Evolutionary conservation across 2,113 vertebrate species (phyloP), one percentile per base, ranked within the genome.

Genomic region (Saimiri boliviensis): DNA sequence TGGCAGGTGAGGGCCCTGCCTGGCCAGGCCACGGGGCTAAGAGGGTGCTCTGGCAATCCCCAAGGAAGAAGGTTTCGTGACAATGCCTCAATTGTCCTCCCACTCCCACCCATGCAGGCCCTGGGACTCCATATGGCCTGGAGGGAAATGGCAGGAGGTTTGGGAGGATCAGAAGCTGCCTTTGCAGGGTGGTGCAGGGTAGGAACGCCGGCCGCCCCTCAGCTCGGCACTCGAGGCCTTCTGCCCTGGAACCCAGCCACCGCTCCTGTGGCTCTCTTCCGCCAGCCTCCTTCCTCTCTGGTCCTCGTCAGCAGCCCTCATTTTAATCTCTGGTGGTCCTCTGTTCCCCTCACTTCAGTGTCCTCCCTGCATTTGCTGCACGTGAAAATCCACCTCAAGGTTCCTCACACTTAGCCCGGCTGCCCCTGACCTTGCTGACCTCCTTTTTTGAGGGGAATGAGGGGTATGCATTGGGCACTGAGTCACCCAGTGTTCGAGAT

Each of bases 171-270:
- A 9, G 49, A 45, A 82, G 73, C 40, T 42, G 17, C 9, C 73
- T 20, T 9, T 37, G 10, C 4, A 73, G 86, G 71, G 19, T 1
- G 2, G 1, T 8, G 7, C 32, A 1, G 25, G 84, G 68, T 71
- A 32, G 74, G 58, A 52, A 63, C n/a, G 84, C 92, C 86, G 89
- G 94, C 63, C 68, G 35, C 45, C 47, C 74, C 86, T 92, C n/a
- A 32, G 84, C 74, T 71, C 32, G 0, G 54, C 63, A 9, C 73
- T 96, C 1, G 0, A 87, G 93, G 87, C 95, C 96, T 96, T 94
- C 94, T 95, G 82, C 71, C 68, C 71, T 77, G 91, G 92, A 60
- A 40, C 8, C 4, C 3, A 30, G 63, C 94, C 79, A 13, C 1
- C 14, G 13, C 74, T 93, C 90, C 86, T 8, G 17, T 84, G 60